Evolutionary conservation across 2,113 vertebrate genomes (phyloP), one percentile per base, ranked within the genome.

Genomic region (Agapornis roseicollis): DNA sequence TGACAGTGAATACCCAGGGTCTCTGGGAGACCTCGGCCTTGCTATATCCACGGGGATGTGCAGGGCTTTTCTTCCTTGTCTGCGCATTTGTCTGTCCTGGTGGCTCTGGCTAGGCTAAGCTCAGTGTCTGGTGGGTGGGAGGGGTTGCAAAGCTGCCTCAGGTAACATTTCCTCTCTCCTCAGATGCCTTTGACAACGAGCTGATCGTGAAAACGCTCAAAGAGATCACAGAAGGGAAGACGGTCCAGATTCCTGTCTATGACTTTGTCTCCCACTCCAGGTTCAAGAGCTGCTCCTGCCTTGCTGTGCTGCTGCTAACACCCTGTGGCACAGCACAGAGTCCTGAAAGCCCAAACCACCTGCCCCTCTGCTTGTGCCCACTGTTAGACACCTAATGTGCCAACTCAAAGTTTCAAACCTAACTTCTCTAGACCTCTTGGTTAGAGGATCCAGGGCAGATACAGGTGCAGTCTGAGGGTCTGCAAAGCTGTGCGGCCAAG

Each of bases 101-200:
- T 10, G 20, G 17, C 71, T 69, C 61, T 82, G 63, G 17, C 60
- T 70, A 46, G 63, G 63, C 12, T 2, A 17, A 69, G 44, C 68
- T 61, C 49, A 49, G 63, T 3, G 1, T 52, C 68, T 92, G 82
- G 82, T 69, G 90, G 88, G 88, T 79, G 85, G 85, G 76, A 90
- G 68, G 63, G 79, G 37, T 90, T 80, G 79, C 52, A 60, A 60
- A 77, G 76, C 89, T 79, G 82, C 82, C 68, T 90, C 1, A 2
- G 69, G 42, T 96, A 85, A 91, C 2, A 0, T 77, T 82, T 94
- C 65, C 47, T 96, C 63, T 92, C 63, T 96, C 80, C 91, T 78
- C 96, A 99, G 99, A 99, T 98, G 99, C 99, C 98, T 99, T 99
- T 95, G 99, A 99, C 98, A 99, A 98, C 61, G 99, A 99, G 94